Conservation (phyloP, 2,888 invertebrate species). For the Amphimallon solstitiale region DNA sequence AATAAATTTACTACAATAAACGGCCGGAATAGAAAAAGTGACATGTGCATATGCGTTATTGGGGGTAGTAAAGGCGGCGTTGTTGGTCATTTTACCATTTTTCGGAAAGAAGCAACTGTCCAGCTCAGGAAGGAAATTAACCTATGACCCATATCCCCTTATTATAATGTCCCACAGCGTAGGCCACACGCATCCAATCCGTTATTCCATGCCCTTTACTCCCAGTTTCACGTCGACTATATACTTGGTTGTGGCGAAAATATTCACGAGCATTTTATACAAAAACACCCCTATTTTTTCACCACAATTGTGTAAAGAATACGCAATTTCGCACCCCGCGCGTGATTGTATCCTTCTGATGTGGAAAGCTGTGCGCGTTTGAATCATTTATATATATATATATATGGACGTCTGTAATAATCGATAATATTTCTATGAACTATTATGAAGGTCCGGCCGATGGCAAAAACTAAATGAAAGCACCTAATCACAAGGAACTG, state of each 20-base stretch:
- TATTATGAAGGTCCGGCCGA: conserved; percentile 19
- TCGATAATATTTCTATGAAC: conserved; percentile 5
- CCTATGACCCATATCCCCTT: conserved; percentile 54
- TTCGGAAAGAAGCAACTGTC: conserved; percentile 55
- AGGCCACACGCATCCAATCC: conserved; percentile 30
- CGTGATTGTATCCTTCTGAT: conserved; percentile 38
- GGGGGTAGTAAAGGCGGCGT: conserved; percentile 37
- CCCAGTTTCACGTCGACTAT: neutral
- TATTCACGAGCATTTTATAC: conserved; percentile 53
- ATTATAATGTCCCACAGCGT: conserved; percentile 48
- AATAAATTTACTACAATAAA: conserved; percentile 37
- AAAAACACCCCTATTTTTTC: conserved; percentile 58
- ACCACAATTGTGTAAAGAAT: conserved; percentile 57
- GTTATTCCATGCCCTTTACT: neutral
- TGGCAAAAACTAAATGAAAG: conserved; percentile 4
- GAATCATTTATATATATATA: too few species aligned
- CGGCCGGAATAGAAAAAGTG: conserved; percentile 39
- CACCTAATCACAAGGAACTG: conserved; percentile 25
- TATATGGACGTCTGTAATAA: conserved; percentile 19
- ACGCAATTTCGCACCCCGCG: conserved; percentile 51
- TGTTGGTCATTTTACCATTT: conserved; percentile 60
- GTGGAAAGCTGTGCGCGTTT: conserved; percentile 19
- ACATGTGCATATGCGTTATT: conserved; percentile 20
- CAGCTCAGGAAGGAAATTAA: conserved; percentile 57
- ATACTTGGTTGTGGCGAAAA: conserved; percentile 39